phyloP scores from a whole-genome alignment of 2,797 vertebrate species.

The Brachyalestes nurse region DNA sequence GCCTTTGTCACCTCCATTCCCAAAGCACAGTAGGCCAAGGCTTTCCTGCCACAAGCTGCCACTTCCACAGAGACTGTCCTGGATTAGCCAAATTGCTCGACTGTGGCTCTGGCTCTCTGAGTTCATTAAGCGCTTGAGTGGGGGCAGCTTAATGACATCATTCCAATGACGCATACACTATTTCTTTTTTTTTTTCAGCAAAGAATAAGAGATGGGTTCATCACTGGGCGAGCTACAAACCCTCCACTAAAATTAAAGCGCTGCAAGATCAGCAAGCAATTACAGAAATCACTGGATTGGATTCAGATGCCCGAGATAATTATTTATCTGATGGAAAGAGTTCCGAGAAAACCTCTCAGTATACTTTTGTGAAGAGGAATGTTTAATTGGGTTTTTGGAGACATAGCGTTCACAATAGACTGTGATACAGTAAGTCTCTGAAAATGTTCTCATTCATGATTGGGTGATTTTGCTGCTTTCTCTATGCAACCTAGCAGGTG shows the following conservation, averaged over 20 bases:
- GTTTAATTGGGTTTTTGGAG: constrained; percentile 18
- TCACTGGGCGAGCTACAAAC: neutral
- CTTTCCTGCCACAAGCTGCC: constrained; percentile 42
- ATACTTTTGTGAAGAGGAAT: neutral
- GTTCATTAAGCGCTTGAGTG: constrained; percentile 63
- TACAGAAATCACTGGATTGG: constrained; percentile 15
- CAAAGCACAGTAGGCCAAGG: constrained; percentile 30
- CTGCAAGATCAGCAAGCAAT: constrained; percentile 36
- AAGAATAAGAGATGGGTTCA: constrained; percentile 46
- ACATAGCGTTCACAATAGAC: neutral
- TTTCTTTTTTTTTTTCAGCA: constrained; percentile 33
- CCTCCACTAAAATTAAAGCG: constrained; percentile 11
- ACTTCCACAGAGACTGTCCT: constrained; percentile 50
- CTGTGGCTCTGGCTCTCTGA: constrained; percentile 52
- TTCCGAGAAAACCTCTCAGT: neutral
- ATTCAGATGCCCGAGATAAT: constrained; percentile 9
- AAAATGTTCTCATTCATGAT: constrained; percentile 1
- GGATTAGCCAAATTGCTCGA: constrained; percentile 57
- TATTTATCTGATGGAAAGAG: constrained; percentile 23
- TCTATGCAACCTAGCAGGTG: neutral
- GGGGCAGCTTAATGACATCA: constrained; percentile 56
- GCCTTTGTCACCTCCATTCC: constrained; percentile 33
- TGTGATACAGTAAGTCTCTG: neutral
- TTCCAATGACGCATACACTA: constrained; percentile 50
- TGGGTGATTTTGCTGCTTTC: constrained; percentile 7